These are phyloP conservation scores for Limosa lapponica DNA, from an alignment of 2,797 vertebrate genomes.

Conservation along the genomic window DNA sequence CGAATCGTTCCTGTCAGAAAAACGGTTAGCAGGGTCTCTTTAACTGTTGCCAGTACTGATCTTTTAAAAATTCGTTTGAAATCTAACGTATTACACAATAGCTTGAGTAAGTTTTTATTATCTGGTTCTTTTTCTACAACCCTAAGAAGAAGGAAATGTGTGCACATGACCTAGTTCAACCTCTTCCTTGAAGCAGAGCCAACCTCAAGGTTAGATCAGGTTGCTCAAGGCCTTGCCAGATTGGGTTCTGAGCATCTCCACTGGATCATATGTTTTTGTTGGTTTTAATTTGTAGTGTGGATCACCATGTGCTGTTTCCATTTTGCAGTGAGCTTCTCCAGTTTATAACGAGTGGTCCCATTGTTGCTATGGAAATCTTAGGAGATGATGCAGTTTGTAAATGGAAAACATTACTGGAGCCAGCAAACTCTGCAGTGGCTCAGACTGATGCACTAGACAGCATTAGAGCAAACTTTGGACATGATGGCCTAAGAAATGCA, in stretches of 20 bases:
- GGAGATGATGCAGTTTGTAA: constrained; percentile 88
- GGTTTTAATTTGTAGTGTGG: background rate
- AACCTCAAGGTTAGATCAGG: background rate
- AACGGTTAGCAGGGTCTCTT: background rate
- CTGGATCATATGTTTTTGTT: background rate
- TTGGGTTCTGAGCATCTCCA: background rate
- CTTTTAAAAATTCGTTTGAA: background rate
- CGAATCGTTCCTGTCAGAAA: background rate
- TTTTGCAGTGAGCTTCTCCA: constrained; percentile 88
- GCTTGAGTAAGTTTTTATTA: background rate
- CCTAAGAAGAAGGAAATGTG: background rate
- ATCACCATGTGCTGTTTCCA: constrained; percentile 8
- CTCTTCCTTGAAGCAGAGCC: background rate
- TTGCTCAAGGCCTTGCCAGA: background rate
- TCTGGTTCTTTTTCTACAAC: background rate
- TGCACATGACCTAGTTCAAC: background rate
- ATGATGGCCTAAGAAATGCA: constrained; percentile 85
- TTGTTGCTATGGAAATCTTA: constrained; percentile 93
- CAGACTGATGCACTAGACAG: constrained; percentile 82
- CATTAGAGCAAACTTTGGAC: constrained; percentile 85
- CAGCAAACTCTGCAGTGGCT: constrained; percentile 80
- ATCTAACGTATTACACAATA: background rate
- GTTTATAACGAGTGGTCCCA: constrained; percentile 87
- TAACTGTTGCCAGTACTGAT: background rate
- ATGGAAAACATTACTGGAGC: constrained; percentile 89